Percentiles rank a stretch among this genome's conserved stretches.
Conservation (phyloP, 2,113 vertebrate species). For the Leptobrachium ailaonicum region DNA sequence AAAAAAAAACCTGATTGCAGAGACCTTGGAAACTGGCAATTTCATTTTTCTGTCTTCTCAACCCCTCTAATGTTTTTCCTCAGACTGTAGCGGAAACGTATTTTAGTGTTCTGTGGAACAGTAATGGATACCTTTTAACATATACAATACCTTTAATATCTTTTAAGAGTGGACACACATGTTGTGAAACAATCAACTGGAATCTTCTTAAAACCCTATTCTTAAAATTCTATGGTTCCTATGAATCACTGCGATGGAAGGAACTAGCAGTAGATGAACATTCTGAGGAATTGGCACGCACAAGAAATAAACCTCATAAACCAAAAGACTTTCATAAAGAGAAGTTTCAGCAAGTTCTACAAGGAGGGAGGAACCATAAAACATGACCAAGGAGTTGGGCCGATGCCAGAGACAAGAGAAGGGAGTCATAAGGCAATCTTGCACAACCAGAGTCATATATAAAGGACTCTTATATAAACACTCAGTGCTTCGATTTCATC, state of each 20-base stretch:
- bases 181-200: no score
- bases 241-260: slow-evolving; percentile 25
- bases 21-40: no score
- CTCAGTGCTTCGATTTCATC: not conserved
- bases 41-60: no score
- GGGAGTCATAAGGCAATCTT: not conserved
- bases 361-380: slow-evolving; percentile 31
- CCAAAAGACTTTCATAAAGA: slow-evolving; percentile 39
- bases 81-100: no score
- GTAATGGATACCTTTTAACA: no score
- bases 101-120: no score
- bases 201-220: no score
- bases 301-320: slow-evolving; percentile 38
- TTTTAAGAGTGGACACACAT: no score
- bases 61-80: no score
- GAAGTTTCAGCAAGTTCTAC: slow-evolving; percentile 41
- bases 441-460: not conserved
- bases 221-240: slow-evolving; percentile 5
- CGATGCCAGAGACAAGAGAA: slow-evolving; percentile 9
- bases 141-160: no score
- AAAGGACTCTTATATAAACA: not conserved
- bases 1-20: no score
- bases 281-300: slow-evolving; percentile 16
- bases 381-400: slow-evolving; percentile 12
- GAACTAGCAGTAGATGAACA: slow-evolving; percentile 31